Percentiles rank a stretch among this genome's conserved stretches.
These are phyloP conservation scores for Octonoba sinensis DNA, from an alignment of 2,888 invertebrate genomes.

Conservation along the genomic window DNA sequence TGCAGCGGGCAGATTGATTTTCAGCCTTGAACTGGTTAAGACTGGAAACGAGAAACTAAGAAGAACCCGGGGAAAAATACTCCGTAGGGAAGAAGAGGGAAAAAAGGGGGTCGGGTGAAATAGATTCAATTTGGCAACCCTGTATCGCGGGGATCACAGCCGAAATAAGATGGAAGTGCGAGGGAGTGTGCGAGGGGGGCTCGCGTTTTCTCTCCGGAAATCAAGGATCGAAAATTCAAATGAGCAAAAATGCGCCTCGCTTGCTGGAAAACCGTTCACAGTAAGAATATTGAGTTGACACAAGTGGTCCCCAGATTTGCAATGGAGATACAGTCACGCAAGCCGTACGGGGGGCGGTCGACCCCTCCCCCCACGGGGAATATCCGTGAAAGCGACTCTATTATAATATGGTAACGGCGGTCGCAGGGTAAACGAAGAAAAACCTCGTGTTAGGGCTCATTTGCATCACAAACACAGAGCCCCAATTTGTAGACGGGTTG, in stretches of 20 bases:
- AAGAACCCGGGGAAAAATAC: no score
- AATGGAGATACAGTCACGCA: constrained; percentile 53
- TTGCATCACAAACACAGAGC: constrained; percentile 61
- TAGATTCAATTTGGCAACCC: constrained; percentile 62
- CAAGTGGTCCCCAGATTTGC: constrained; percentile 61
- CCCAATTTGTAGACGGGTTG: constrained; percentile 58
- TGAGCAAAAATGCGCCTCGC: constrained; percentile 60
- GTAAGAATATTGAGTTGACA: constrained; percentile 63
- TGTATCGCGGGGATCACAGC: constrained; percentile 53
- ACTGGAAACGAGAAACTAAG: no score
- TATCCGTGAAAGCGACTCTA: constrained; percentile 31
- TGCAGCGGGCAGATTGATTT: no score
- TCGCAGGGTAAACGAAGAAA: constrained; percentile 48
- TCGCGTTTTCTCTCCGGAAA: constrained; percentile 39
- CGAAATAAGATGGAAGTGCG: constrained; percentile 34
- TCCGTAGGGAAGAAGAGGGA: neutral
- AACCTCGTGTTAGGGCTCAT: constrained; percentile 45
- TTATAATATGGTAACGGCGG: constrained; percentile 56
- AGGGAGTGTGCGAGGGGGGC: constrained; percentile 3
- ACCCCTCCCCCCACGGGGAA: neutral
- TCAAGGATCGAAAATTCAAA: constrained; percentile 65
- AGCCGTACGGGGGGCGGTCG: constrained; percentile 4
- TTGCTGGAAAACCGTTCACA: constrained; percentile 56
- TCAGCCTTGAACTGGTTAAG: no score
- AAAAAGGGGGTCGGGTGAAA: constrained; percentile 1